Percentiles rank a stretch among this genome's conserved stretches.
These are phyloP conservation scores for Calidris pugnax DNA, from an alignment of 2,113 vertebrate species.

Conservation along the genomic window DNA sequence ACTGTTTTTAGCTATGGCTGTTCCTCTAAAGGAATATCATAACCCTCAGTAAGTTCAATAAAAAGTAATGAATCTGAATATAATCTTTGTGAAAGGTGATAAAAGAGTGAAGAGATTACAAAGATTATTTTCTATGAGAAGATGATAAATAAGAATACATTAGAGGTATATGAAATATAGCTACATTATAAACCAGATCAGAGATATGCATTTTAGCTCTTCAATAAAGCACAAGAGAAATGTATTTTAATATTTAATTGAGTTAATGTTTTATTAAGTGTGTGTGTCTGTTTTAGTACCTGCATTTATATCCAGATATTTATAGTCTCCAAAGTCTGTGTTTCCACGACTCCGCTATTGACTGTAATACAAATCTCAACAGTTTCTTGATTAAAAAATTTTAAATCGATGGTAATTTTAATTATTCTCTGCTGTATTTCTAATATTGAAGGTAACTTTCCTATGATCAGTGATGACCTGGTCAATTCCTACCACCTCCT, in stretches of 20 bases:
- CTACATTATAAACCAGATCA: background rate
- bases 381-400: background rate
- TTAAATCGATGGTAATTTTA: background rate
- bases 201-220: background rate
- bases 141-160: background rate
- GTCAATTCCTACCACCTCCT: conserved; percentile 96
- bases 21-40: background rate
- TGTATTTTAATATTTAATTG: no score
- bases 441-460: conserved; percentile 87
- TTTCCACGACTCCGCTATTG: background rate
- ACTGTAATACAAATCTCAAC: background rate
- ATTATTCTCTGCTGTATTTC: background rate
- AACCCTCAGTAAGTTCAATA: background rate
- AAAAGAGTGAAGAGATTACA: background rate
- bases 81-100: background rate
- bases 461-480: conserved; percentile 96
- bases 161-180: background rate
- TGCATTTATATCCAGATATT: background rate
- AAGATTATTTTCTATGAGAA: background rate
- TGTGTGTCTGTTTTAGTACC: background rate
- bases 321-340: background rate
- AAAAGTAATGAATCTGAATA: background rate
- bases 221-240: background rate
- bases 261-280: background rate
- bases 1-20: background rate